Percentiles rank a stretch among this genome's conserved stretches.
These are phyloP conservation scores for Drosophila yakuba DNA, from an alignment of 1,140 invertebrate genomes.

Conservation along the genomic window DNA sequence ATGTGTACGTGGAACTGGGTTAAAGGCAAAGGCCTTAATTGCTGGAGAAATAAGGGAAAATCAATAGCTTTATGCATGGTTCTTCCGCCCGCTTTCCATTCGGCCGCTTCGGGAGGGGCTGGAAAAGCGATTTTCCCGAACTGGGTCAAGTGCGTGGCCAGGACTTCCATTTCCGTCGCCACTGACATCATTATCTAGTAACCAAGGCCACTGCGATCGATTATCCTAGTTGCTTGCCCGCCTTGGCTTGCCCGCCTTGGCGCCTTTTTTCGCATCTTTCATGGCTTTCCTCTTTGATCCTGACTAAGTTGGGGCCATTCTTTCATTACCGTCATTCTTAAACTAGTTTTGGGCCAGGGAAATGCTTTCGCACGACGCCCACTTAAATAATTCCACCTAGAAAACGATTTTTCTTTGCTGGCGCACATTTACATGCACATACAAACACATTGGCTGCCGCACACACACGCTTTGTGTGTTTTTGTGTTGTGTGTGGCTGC, in stretches of 20 bases:
- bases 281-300: background rate
- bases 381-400: slow-evolving; percentile 57
- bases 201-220: slow-evolving; percentile 18
- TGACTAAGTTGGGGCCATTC: background rate
- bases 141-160: slow-evolving; percentile 62
- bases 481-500: slow-evolving; percentile 31
- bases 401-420: slow-evolving; percentile 35
- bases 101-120: slow-evolving; percentile 2
- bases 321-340: too few species aligned
- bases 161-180: slow-evolving; percentile 20
- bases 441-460: slow-evolving; percentile 6
- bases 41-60: slow-evolving; percentile 55
- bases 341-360: slow-evolving; percentile 8
- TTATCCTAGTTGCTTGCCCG: slow-evolving; percentile 19
- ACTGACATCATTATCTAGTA: slow-evolving; percentile 44
- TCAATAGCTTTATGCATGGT: slow-evolving; percentile 60
- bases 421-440: slow-evolving; percentile 37
- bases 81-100: background rate
- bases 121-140: slow-evolving; percentile 29
- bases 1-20: slow-evolving; percentile 40
- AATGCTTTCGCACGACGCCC: slow-evolving; percentile 39
- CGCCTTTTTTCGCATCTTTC: background rate
- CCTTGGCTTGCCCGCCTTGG: too few species aligned
- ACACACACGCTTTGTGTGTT: slow-evolving; percentile 25
- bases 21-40: slow-evolving; percentile 70